Evolutionary conservation across 1,140 invertebrate genomes (phyloP).

Genomic region (Drosophila takahashii): DNA sequence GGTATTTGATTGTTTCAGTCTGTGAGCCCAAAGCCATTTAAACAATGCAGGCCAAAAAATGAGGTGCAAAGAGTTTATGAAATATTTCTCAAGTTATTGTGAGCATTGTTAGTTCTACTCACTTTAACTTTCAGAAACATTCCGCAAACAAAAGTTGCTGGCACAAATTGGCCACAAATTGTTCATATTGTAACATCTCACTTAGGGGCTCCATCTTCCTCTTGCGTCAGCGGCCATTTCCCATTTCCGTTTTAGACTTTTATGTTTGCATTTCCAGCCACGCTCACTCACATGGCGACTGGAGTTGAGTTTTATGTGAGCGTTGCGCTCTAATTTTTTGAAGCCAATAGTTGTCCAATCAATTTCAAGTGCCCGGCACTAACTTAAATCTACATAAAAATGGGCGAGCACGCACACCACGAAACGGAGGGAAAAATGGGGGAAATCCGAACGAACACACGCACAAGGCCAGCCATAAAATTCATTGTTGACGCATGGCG

Average conservation of each 20-base stretch:
- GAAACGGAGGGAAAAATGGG: slow-evolving; percentile 8
- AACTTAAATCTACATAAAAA: slow-evolving; percentile 79
- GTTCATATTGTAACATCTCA: slow-evolving; percentile 67
- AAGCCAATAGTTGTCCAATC: slow-evolving; percentile 78
- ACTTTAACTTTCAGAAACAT: slow-evolving; percentile 22
- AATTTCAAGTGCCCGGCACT: slow-evolving; percentile 72
- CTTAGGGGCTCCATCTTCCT: slow-evolving; percentile 19
- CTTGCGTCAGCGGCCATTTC: slow-evolving; percentile 42
- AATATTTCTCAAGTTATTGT: not conserved
- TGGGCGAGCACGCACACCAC: slow-evolving; percentile 29
- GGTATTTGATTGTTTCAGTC: not conserved
- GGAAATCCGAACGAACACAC: slow-evolving; percentile 31
- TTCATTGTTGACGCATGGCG: slow-evolving; percentile 64
- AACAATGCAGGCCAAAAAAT: not conserved
- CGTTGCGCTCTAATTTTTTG: slow-evolving; percentile 74
- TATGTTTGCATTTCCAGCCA: slow-evolving; percentile 61
- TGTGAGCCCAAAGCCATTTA: not conserved
- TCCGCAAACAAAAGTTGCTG: slow-evolving; percentile 25
- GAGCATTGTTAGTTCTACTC: not conserved
- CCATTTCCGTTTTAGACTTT: slow-evolving; percentile 68
- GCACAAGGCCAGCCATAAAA: slow-evolving; percentile 62
- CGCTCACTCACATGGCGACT: slow-evolving; percentile 7
- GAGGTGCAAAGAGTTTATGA: not conserved
- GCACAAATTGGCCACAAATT: slow-evolving; percentile 56
- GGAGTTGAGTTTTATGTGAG: slow-evolving; percentile 62